Evolutionary conservation across 2,113 vertebrate genomes (phyloP).

Genomic region (Epinephelus moara): DNA sequence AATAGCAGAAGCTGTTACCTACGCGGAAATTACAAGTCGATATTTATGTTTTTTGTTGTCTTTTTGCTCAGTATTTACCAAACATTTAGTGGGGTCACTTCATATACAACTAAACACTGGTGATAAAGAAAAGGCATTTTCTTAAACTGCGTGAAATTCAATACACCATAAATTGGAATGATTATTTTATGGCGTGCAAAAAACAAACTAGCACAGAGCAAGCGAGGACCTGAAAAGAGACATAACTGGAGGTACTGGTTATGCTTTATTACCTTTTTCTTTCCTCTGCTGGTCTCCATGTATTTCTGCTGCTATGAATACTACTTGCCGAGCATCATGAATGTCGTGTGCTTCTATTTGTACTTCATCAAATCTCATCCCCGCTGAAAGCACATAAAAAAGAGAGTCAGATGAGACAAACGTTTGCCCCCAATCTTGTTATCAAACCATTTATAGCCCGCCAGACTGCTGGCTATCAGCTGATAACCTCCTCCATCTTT

Average conservation of each 20-base stretch:
- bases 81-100: constrained; percentile 9
- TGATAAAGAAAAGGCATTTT: not conserved
- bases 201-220: not conserved
- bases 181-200: not conserved
- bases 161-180: not conserved
- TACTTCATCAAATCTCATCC: not conserved
- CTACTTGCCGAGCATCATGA: not conserved
- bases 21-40: constrained; percentile 15
- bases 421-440: not conserved
- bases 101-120: not conserved
- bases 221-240: not conserved
- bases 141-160: not conserved
- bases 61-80: constrained; percentile 14
- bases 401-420: not conserved
- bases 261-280: not conserved
- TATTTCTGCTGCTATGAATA: not conserved
- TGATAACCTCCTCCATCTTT: not conserved
- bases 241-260: not conserved
- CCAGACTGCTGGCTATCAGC: not conserved
- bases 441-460: not conserved
- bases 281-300: not conserved
- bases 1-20: not conserved
- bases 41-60: constrained; percentile 21
- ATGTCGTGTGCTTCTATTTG: not conserved
- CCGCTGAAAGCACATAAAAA: not conserved